Percentiles rank a stretch among this genome's conserved stretches.
phyloP scores from a whole-genome alignment of 92 coral and sea anemone genomes.

The Bergia sp. region DNA sequence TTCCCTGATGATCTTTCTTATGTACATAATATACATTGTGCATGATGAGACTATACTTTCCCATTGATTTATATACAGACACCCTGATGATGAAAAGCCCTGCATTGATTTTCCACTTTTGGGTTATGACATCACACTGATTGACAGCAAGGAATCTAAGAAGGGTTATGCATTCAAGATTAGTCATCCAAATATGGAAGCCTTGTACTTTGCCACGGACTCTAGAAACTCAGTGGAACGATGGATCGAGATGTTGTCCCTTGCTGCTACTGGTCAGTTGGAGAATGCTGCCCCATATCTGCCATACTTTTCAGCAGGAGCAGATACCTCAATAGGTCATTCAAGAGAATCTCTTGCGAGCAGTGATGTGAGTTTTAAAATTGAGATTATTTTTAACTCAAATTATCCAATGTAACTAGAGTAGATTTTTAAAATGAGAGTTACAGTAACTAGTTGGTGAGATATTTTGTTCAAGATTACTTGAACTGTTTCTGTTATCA shows the following conservation, averaged over 20 bases:
- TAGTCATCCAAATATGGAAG: constrained; percentile 79
- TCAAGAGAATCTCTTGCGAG: constrained; percentile 76
- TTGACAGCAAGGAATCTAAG: constrained; percentile 89
- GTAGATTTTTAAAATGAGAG: too few relatives aligned
- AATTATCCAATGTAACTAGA: too few relatives aligned
- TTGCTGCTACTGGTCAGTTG: constrained; percentile 88
- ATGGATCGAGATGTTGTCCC: constrained; percentile 95
- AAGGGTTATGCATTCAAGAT: constrained; percentile 84
- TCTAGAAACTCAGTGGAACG: constrained; percentile 88
- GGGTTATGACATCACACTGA: constrained; percentile 82
- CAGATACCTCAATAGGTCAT: constrained; percentile 37
- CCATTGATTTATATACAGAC: constrained; percentile 50
- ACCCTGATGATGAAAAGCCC: constrained; percentile 84
- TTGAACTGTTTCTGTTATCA: too few relatives aligned
- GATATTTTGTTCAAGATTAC: too few relatives aligned
- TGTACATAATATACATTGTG: not conserved
- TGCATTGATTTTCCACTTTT: constrained; percentile 72
- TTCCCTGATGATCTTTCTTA: not conserved
- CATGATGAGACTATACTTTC: not conserved
- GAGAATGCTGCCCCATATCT: constrained; percentile 89
- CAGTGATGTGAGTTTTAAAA: constrained; percentile 66
- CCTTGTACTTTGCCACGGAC: constrained; percentile 84
- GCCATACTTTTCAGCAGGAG: constrained; percentile 69
- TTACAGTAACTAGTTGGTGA: too few relatives aligned
- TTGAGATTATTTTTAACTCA: not conserved